Evolutionary conservation across 92 coral and sea anemone species (phyloP).

Genomic region (Micromussa lordhowensis): DNA sequence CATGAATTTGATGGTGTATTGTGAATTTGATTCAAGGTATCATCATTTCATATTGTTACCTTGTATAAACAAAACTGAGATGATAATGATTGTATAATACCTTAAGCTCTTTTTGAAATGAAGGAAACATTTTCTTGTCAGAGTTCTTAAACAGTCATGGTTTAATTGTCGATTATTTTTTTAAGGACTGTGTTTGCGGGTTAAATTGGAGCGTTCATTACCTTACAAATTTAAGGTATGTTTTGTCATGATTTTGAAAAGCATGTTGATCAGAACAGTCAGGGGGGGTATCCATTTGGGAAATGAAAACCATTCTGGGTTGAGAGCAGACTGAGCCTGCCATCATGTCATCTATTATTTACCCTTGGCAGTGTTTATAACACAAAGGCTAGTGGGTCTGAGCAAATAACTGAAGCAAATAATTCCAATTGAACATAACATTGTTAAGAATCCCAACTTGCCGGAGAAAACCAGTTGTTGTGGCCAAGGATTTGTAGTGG

Average conservation of each 20-base stretch:
- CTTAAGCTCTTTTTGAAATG: not conserved
- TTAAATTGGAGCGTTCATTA: slow-evolving; percentile 85
- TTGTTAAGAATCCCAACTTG: too few species aligned
- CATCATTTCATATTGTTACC: not conserved
- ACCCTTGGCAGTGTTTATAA: too few species aligned
- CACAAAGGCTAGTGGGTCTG: too few species aligned
- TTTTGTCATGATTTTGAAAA: not conserved
- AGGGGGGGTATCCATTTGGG: not conserved
- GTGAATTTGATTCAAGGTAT: too few species aligned
- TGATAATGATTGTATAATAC: too few species aligned
- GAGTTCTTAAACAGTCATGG: not conserved
- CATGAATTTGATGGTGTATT: too few species aligned
- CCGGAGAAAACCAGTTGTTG: too few species aligned
- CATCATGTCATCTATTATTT: not conserved
- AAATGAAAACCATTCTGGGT: not conserved
- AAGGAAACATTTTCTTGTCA: too few species aligned
- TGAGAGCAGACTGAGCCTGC: not conserved
- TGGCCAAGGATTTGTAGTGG: too few species aligned
- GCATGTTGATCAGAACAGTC: not conserved
- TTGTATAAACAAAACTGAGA: too few species aligned
- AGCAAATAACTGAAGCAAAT: too few species aligned
- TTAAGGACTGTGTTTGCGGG: slow-evolving; percentile 90
- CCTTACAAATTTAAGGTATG: slow-evolving; percentile 92
- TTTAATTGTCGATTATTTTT: not conserved
- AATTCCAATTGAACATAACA: too few species aligned